Evolutionary conservation across 1,140 invertebrate genomes (phyloP), one percentile per base, ranked within the genome.

Genomic region (Solen grandis): DNA sequence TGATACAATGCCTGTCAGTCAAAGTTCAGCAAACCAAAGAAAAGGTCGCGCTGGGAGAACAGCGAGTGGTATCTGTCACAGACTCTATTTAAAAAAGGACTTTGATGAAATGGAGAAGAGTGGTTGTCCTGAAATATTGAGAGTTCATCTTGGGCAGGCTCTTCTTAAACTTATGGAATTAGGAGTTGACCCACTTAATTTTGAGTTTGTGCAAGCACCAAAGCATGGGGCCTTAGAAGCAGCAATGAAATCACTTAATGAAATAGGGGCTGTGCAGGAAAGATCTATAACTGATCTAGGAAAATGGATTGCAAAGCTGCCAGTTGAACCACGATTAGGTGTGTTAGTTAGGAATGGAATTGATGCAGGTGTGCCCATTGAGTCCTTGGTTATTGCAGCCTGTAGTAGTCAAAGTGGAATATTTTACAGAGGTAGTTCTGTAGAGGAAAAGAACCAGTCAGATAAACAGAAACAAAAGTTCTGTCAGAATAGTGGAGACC

Each of bases 401-500:
- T 68, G 86, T 27, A 75, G 81, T 33, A 84, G 69, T 60, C 73
- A 84, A 68, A 72, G 76, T 27, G 78, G 83, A 22, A 50, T 89
- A 10, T 90, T 90, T 59, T 88, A 84, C 59, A 73, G 87, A 73
- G 84, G 76, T 29, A 81, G 86, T 5, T 82, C 83, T 52, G 65
- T 95, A 87, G 91, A 94, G 65, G 95, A 96, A 88, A 94, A 95
- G 90, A 95, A 95, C 3, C 87, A 93, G 25, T 93, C 93, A 80
- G 94, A 95, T 33, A 72, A 82, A 74, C 72, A 78, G 35, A 98
- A 98, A 91, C 97, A 98, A 91, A 90, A 94, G 19, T 91, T 89
- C 78, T 86, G 87, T 72, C 96, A 97, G 0, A 93, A 94, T 25
- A 94, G 96, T 85, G 98, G 98, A 10, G 98, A 99, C 93, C 96